Evolutionary conservation across 1,140 invertebrate genomes (phyloP).

Genomic region (Pogonomyrmex californicus): DNA sequence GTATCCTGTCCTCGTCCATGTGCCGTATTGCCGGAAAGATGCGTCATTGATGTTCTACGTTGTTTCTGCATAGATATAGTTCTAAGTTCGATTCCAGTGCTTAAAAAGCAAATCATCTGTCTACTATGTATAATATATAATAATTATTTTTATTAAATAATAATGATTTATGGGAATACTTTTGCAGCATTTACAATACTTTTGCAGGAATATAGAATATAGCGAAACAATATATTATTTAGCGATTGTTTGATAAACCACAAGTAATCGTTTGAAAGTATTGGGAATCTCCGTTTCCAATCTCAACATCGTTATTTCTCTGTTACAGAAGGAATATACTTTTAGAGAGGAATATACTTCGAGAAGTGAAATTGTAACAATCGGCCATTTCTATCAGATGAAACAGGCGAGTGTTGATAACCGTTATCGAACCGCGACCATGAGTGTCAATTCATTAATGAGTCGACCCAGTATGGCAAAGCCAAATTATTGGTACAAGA

Average conservation of each 20-base stretch:
- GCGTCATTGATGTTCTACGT: conserved; percentile 8
- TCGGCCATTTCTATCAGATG: not conserved
- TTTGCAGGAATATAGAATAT: not conserved
- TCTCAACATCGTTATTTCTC: not conserved
- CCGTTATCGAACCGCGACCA: conserved; percentile 65
- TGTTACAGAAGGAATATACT: not conserved
- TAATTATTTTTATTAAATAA: not conserved
- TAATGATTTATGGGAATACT: not conserved
- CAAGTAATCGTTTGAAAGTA: conserved; percentile 39
- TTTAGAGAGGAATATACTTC: conserved; percentile 15
- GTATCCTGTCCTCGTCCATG: conserved; percentile 25
- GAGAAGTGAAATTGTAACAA: conserved; percentile 45
- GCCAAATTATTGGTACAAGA: conserved; percentile 57
- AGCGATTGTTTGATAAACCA: not conserved
- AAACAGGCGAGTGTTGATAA: conserved; percentile 69
- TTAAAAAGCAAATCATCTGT: conserved; percentile 21
- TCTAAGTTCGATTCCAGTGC: conserved; percentile 31
- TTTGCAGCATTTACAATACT: not conserved
- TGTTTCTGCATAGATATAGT: conserved; percentile 11
- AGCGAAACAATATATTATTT: not conserved
- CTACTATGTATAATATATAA: not conserved
- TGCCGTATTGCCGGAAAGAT: conserved; percentile 28
- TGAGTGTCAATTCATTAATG: conserved; percentile 67
- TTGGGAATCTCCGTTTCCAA: not conserved
- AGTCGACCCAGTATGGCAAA: conserved; percentile 40